These are phyloP conservation scores for Dasysyrphus albostriatus DNA, from an alignment of 2,888 invertebrate genomes.

Conservation along the genomic window DNA sequence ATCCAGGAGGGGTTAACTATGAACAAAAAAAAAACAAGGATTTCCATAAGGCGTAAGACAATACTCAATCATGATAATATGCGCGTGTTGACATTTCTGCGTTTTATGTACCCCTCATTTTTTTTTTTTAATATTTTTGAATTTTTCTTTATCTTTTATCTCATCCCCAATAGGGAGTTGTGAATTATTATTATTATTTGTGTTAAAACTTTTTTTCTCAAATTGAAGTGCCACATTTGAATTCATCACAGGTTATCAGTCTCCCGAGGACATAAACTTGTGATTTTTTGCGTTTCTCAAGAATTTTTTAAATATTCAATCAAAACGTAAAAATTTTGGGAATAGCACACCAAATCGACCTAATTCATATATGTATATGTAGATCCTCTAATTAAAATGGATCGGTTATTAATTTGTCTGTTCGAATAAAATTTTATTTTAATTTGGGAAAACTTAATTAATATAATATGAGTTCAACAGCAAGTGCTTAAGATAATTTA, in stretches of 20 bases:
- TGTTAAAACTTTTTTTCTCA: too few relatives aligned
- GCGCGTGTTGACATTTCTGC: slow-evolving; percentile 15
- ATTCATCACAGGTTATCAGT: slow-evolving; percentile 23
- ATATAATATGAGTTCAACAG: too few relatives aligned
- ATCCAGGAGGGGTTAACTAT: slow-evolving; percentile 8
- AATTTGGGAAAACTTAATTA: too few relatives aligned
- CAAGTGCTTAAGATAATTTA: too few relatives aligned
- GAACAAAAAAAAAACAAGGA: not conserved
- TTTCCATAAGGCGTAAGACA: slow-evolving; percentile 1
- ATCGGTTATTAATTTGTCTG: not conserved
- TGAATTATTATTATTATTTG: slow-evolving; percentile 18
- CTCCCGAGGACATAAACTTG: slow-evolving; percentile 17
- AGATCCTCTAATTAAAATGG: not conserved
- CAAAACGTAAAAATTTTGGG: slow-evolving; percentile 40
- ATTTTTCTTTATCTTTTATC: slow-evolving; percentile 1
- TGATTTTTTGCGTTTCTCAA: slow-evolving; percentile 34
- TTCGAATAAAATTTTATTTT: not conserved
- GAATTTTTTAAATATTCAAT: too few relatives aligned
- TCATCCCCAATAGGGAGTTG: not conserved
- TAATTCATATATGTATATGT: slow-evolving; percentile 30
- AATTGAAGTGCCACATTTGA: not conserved
- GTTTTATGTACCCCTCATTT: slow-evolving; percentile 31
- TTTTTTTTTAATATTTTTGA: not conserved
- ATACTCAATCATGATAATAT: slow-evolving; percentile 13
- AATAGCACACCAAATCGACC: slow-evolving; percentile 56